Percentiles rank a stretch among this genome's conserved stretches.
These are phyloP conservation scores for Mesocentrotus franciscanus DNA, from an alignment of 53 echinoderm and acorn worm species.

Conservation along the genomic window DNA sequence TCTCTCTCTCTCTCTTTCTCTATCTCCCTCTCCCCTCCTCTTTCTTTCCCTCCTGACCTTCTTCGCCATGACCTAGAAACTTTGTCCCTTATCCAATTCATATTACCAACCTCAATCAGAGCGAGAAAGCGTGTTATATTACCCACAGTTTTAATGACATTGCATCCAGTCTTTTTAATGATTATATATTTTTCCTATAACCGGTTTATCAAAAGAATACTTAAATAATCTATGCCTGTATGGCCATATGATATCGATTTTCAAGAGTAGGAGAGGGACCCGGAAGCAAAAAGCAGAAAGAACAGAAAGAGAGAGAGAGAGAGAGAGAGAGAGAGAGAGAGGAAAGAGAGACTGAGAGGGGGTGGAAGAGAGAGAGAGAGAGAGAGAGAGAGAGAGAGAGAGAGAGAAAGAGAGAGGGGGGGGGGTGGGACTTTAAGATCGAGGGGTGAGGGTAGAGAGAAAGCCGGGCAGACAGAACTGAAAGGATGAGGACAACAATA, in stretches of 20 bases:
- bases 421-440: background rate
- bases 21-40: background rate
- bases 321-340: background rate
- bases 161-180: no score
- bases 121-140: no score
- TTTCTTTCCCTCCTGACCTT: background rate
- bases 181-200: no score
- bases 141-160: no score
- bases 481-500: no score
- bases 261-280: background rate
- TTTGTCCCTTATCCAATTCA: background rate
- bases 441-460: background rate
- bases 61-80: background rate
- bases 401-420: background rate
- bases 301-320: no score
- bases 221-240: background rate
- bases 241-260: constrained; percentile 13
- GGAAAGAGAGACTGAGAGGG: background rate
- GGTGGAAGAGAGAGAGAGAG: background rate
- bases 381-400: background rate
- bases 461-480: no score
- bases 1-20: background rate
- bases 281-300: no score
- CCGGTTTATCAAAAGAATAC: no score
- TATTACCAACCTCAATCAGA: background rate